These are phyloP conservation scores for Syncerus caffer DNA, from an alignment of 2,797 vertebrate species.

Conservation along the genomic window DNA sequence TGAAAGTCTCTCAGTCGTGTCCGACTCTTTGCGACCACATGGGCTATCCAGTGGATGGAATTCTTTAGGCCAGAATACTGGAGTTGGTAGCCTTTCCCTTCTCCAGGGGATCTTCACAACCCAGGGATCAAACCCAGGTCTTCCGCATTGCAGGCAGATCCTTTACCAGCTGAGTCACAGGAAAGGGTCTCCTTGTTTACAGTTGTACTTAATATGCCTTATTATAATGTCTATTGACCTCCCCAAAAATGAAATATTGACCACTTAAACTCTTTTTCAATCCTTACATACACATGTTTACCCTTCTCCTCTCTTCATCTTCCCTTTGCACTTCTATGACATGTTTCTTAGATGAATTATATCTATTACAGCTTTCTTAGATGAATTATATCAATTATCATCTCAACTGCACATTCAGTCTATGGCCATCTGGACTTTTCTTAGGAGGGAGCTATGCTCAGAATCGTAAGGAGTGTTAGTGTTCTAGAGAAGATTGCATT, in stretches of 20 bases:
- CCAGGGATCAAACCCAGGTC: no score
- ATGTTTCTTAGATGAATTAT: not conserved
- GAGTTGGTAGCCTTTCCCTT: not conserved
- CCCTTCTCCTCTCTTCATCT: not conserved
- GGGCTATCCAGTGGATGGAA: not conserved
- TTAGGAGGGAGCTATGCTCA: not conserved
- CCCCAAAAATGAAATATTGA: not conserved
- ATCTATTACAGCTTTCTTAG: not conserved
- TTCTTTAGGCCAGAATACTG: not conserved
- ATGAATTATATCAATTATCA: not conserved
- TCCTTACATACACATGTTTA: not conserved
- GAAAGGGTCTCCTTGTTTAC: not conserved
- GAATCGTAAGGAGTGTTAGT: not conserved
- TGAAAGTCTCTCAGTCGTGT: rapidly evolving
- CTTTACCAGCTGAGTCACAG: no score
- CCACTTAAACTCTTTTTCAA: not conserved
- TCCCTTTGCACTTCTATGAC: not conserved
- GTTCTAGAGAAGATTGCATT: not conserved
- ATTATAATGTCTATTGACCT: not conserved
- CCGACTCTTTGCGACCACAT: not conserved
- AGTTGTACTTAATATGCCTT: no score
- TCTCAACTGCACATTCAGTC: not conserved
- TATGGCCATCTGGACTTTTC: not conserved
- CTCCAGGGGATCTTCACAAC: not conserved
- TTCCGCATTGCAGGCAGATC: rapidly evolving